Percentiles rank a stretch among this genome's conserved stretches.
Conservation (phyloP, 2,797 vertebrate species). For the Leptatherina wallacei region DNA sequence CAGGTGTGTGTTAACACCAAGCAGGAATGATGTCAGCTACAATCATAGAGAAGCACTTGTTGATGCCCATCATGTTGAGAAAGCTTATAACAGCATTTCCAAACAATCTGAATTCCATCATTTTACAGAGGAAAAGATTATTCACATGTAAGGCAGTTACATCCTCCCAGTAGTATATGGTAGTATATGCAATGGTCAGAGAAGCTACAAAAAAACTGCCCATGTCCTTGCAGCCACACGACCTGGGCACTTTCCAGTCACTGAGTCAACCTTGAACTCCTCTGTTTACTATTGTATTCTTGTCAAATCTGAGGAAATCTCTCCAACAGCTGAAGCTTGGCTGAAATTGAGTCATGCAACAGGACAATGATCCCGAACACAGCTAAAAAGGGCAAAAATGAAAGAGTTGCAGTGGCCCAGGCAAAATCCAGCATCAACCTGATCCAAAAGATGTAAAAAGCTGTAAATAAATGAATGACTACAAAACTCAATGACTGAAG, state of each 20-base stretch:
- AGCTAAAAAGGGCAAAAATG: not conserved
- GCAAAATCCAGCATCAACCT: not conserved
- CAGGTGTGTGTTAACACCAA: not conserved
- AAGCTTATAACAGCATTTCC: not conserved
- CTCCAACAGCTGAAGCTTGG: not conserved
- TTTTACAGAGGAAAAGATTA: not conserved
- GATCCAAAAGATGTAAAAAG: not conserved
- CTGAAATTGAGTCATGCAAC: not conserved
- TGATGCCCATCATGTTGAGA: not conserved
- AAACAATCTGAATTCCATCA: not conserved
- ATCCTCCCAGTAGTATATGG: not conserved
- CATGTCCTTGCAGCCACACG: not conserved
- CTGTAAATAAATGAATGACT: not conserved
- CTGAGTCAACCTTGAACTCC: no score
- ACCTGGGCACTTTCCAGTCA: not conserved
- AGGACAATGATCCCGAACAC: not conserved
- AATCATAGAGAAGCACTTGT: not conserved
- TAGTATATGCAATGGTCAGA: no score
- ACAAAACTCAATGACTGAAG: not conserved
- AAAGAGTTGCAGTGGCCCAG: not conserved
- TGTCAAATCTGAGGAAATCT: not conserved
- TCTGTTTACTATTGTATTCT: not conserved
- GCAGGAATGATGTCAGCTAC: not conserved
- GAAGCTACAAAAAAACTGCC: no score
- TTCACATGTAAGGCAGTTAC: not conserved